These are phyloP conservation scores for Halcyon smyrnensis DNA, from an alignment of 2,797 vertebrate genomes.

Conservation along the genomic window DNA sequence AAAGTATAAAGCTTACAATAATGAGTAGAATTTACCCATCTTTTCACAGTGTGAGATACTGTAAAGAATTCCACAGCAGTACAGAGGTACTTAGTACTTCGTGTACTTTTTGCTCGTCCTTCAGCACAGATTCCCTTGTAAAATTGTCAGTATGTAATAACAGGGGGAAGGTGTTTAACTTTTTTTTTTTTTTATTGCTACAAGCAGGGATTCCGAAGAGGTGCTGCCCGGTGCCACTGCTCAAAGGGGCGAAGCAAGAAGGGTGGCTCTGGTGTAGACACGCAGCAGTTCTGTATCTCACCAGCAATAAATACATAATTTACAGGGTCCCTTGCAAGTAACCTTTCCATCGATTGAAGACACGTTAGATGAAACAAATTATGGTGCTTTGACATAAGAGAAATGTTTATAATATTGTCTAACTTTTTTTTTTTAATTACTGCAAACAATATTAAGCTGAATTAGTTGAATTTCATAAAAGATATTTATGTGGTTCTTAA, in stretches of 20 bases:
- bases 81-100: background rate
- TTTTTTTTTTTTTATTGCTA: background rate
- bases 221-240: rapidly evolving
- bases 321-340: background rate
- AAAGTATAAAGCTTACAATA: background rate
- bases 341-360: background rate
- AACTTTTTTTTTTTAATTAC: background rate
- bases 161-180: background rate
- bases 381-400: background rate
- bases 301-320: background rate
- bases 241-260: background rate
- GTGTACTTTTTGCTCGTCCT: background rate
- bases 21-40: background rate
- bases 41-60: background rate
- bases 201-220: background rate
- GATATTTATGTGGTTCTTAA: background rate
- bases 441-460: background rate
- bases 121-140: background rate
- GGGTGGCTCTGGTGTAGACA: background rate
- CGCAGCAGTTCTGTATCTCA: background rate
- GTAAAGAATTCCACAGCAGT: background rate
- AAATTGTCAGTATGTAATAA: background rate
- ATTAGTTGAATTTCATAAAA: background rate
- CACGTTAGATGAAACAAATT: background rate
- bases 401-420: background rate